Conservation (phyloP, 2,113 vertebrate genomes). For the Poecilia latipinna region DNA sequence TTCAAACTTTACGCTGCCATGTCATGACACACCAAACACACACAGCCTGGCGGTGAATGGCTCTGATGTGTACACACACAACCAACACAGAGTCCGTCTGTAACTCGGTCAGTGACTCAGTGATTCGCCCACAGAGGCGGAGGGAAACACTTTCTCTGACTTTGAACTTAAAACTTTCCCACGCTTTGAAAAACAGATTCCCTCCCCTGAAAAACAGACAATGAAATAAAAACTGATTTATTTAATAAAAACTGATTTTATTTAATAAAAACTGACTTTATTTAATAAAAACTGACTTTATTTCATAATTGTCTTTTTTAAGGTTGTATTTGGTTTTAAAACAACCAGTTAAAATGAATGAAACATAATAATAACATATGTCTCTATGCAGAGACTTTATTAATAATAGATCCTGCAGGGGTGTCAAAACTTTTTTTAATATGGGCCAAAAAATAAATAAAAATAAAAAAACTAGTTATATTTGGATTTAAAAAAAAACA, state of each 20-base stretch:
- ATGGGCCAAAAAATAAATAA: too few species aligned
- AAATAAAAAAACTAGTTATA: too few species aligned
- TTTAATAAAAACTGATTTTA: too few species aligned
- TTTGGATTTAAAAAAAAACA: too few species aligned
- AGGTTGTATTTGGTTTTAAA: too few species aligned
- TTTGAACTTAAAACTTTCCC: constrained; percentile 1
- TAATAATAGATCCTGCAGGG: too few species aligned
- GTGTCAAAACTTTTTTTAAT: too few species aligned
- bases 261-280: too few species aligned
- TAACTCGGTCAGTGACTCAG: background rate
- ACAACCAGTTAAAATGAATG: too few species aligned
- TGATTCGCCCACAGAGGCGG: constrained; percentile 16
- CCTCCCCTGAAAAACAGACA: background rate
- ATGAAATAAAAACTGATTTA: background rate
- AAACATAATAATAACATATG: too few species aligned
- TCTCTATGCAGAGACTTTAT: too few species aligned
- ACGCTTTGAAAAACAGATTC: constrained; percentile 14
- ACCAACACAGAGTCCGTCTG: too few species aligned
- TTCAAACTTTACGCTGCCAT: background rate
- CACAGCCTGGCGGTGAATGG: constrained; percentile 17
- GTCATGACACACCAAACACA: constrained; percentile 8
- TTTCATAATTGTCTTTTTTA: background rate
- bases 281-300: background rate
- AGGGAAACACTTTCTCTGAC: background rate
- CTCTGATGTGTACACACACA: constrained; percentile 29